These are phyloP conservation scores for Ceratosolen fusciceps DNA, from an alignment of 1,140 invertebrate genomes.

Conservation along the genomic window DNA sequence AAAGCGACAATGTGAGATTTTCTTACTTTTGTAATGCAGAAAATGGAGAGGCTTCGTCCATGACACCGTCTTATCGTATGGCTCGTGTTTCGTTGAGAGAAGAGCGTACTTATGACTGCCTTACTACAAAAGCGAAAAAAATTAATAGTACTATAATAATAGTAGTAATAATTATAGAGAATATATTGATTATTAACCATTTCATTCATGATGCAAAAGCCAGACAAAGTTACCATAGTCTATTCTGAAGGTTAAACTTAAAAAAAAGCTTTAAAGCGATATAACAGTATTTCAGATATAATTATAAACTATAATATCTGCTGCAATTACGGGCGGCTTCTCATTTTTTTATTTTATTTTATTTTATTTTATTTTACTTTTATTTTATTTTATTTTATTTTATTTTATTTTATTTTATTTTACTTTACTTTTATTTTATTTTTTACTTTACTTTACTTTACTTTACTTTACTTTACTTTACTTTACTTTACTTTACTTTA, in stretches of 20 bases:
- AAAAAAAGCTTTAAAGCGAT: too few relatives aligned
- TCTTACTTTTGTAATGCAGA: conserved; percentile 42
- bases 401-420: too few relatives aligned
- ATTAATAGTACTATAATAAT: not conserved
- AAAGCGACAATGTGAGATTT: conserved; percentile 35
- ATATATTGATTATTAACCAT: not conserved
- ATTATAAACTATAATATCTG: too few relatives aligned
- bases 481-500: too few relatives aligned
- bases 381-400: too few relatives aligned
- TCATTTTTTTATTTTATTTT: not conserved
- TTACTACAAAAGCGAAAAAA: conserved; percentile 29
- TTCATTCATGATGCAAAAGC: not conserved
- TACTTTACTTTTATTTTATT: too few relatives aligned
- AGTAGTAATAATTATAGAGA: not conserved
- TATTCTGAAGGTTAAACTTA: not conserved
- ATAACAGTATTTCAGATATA: too few relatives aligned
- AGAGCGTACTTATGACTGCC: conserved; percentile 47
- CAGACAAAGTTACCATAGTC: not conserved
- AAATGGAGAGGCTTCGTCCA: conserved; percentile 42
- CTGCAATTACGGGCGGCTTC: not conserved
- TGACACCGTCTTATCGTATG: conserved; percentile 45
- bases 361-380: too few relatives aligned
- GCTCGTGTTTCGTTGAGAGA: conserved; percentile 47
- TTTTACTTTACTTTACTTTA: too few relatives aligned
- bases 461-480: too few relatives aligned